phyloP scores from a whole-genome alignment of 2,797 vertebrate species.

The Pseudopleuronectes americanus region DNA sequence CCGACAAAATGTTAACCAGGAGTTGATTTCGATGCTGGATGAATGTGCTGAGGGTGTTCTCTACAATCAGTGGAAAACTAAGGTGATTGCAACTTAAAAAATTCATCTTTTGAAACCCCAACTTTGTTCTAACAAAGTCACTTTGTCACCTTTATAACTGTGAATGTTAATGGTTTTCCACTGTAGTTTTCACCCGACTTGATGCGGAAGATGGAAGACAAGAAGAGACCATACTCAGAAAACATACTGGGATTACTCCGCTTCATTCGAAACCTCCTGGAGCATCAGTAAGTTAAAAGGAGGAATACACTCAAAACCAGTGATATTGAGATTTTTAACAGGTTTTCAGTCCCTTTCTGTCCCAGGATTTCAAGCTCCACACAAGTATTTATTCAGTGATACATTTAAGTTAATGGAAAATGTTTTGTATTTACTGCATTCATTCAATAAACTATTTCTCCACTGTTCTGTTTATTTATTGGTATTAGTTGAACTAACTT shows the following conservation, averaged over 20 bases:
- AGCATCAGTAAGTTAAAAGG: constrained; percentile 63
- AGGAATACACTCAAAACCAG: background rate
- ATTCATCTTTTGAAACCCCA: background rate
- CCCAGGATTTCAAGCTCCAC: too few species aligned
- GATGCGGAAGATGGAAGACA: constrained; percentile 51
- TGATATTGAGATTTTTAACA: too few species aligned
- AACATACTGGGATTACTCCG: constrained; percentile 66
- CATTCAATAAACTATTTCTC: too few species aligned
- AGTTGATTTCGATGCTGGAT: constrained; percentile 29
- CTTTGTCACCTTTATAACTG: background rate
- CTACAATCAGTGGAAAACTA: constrained; percentile 65
- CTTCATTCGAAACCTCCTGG: constrained; percentile 67
- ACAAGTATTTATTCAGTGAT: too few species aligned
- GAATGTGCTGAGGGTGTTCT: too few species aligned
- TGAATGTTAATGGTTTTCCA: background rate
- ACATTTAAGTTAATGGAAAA: too few species aligned
- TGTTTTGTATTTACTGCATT: too few species aligned
- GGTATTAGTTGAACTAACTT: too few species aligned
- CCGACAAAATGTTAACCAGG: constrained; percentile 24
- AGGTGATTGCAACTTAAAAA: constrained; percentile 38
- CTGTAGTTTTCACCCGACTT: constrained; percentile 59
- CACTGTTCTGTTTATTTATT: too few species aligned
- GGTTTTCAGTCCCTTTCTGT: too few species aligned
- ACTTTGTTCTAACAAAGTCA: background rate
- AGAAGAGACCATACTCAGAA: constrained; percentile 50